Conservation (phyloP, 1,140 invertebrate species). For the Lethrus apterus region DNA sequence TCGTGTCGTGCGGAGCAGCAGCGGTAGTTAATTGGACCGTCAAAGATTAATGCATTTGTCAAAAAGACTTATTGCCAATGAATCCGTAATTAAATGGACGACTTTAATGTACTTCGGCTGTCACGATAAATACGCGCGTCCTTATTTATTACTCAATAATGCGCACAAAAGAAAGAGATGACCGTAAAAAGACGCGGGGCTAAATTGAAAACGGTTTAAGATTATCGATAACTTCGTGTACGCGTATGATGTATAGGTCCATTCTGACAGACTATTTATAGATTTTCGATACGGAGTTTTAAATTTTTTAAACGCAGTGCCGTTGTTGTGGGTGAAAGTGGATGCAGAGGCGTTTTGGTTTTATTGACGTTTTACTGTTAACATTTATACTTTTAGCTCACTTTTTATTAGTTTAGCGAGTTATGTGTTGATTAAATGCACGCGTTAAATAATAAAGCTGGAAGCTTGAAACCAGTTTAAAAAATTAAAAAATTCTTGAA, state of each 20-base stretch:
- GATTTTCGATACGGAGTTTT: conserved; percentile 11
- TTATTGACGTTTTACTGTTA: too few species aligned
- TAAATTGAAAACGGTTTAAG: conserved; percentile 9
- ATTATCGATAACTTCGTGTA: conserved; percentile 5
- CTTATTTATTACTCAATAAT: background rate
- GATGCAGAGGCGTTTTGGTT: too few species aligned
- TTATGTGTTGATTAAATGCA: too few species aligned
- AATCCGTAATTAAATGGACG: conserved; percentile 25
- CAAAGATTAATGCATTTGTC: conserved; percentile 28
- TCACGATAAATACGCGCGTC: background rate
- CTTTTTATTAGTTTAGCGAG: too few species aligned
- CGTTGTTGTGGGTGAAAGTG: too few species aligned
- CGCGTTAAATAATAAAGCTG: too few species aligned
- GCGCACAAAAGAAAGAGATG: background rate
- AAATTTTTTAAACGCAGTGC: background rate
- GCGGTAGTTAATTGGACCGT: conserved; percentile 24
- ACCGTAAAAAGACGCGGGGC: background rate
- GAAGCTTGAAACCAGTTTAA: too few species aligned
- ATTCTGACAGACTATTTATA: conserved; percentile 9
- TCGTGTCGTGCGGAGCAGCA: conserved; percentile 6
- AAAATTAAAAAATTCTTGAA: too few species aligned
- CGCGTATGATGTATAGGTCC: conserved; percentile 8
- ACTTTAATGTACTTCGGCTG: conserved; percentile 11
- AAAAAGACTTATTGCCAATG: conserved; percentile 28
- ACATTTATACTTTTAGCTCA: too few species aligned